These are phyloP conservation scores for Drosophila siamana DNA, from an alignment of 2,888 invertebrate species.

Conservation along the genomic window DNA sequence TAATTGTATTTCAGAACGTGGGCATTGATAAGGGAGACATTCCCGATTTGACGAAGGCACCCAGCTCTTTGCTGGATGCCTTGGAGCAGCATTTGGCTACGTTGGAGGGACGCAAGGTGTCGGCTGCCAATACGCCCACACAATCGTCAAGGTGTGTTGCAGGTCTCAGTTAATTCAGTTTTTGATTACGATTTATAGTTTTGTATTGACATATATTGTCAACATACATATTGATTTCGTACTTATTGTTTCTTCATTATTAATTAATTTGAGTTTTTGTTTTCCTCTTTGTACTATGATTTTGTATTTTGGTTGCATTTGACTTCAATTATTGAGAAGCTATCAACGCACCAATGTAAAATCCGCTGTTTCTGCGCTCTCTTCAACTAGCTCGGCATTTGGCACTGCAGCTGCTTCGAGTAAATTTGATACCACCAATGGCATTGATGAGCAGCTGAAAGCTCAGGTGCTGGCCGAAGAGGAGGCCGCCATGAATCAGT, in stretches of 20 bases:
- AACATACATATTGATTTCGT: slow-evolving; percentile 2
- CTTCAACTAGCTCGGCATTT: slow-evolving; percentile 95
- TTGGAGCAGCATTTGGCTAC: slow-evolving; percentile 97
- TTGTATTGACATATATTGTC: too few relatives aligned
- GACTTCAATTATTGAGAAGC: slow-evolving; percentile 86
- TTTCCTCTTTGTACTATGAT: slow-evolving; percentile 35
- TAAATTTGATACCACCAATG: slow-evolving; percentile 90
- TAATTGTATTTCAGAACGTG: slow-evolving; percentile 88
- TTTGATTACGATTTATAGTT: slow-evolving; percentile 10
- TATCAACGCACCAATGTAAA: slow-evolving; percentile 94
- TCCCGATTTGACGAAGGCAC: slow-evolving; percentile 98
- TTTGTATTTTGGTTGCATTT: slow-evolving; percentile 43
- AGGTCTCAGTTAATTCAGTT: neutral
- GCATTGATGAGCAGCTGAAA: slow-evolving; percentile 93
- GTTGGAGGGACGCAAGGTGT: slow-evolving; percentile 96
- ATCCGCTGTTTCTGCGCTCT: slow-evolving; percentile 94
- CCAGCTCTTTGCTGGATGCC: slow-evolving; percentile 98
- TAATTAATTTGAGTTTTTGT: slow-evolving; percentile 30
- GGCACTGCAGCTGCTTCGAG: slow-evolving; percentile 92
- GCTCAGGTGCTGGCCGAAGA: slow-evolving; percentile 97
- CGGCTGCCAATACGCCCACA: slow-evolving; percentile 94
- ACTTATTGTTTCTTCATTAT: slow-evolving; percentile 5
- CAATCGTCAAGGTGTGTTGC: slow-evolving; percentile 91
- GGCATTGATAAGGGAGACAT: slow-evolving; percentile 99
- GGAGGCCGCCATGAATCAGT: slow-evolving; percentile 97